A percentile compares a stretch with the other conserved stretches of the same genome.
These are phyloP conservation scores for Rhizomys pruinosus DNA, from an alignment of 2,113 vertebrate genomes.

Conservation along the genomic window DNA sequence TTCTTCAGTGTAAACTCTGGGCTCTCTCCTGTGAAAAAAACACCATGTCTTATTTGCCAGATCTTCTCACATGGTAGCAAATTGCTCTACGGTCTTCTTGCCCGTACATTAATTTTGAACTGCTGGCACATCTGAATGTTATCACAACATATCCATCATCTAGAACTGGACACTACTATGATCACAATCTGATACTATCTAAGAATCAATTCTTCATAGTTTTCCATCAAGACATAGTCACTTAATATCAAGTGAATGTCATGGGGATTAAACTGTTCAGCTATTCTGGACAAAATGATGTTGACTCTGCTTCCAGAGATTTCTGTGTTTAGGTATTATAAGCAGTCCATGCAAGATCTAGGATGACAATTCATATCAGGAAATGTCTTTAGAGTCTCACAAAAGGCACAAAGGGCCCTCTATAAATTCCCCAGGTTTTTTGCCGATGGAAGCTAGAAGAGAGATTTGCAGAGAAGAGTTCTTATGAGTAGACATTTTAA, in stretches of 20 bases:
- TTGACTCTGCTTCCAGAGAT: slow-evolving; percentile 94
- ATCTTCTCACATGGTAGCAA: slow-evolving; percentile 99
- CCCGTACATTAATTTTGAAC: slow-evolving; percentile 95
- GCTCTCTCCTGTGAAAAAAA: slow-evolving; percentile 94
- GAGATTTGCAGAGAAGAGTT: slow-evolving; percentile 92
- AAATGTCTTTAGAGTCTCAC: slow-evolving; percentile 94
- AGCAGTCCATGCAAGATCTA: slow-evolving; percentile 97
- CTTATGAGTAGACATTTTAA: slow-evolving; percentile 94
- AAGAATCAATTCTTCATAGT: slow-evolving; percentile 98
- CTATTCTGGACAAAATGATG: slow-evolving; percentile 97
- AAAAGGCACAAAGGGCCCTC: slow-evolving; percentile 97
- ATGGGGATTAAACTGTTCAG: slow-evolving; percentile 96
- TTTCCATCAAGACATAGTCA: slow-evolving; percentile 95
- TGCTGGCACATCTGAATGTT: slow-evolving; percentile 97
- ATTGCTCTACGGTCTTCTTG: slow-evolving; percentile 97
- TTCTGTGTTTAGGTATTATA: slow-evolving; percentile 96
- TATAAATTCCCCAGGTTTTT: slow-evolving; percentile 91
- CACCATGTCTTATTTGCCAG: slow-evolving; percentile 98
- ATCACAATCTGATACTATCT: slow-evolving; percentile 94
- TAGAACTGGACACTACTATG: slow-evolving; percentile 98
- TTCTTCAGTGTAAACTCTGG: slow-evolving; percentile 94
- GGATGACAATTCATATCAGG: slow-evolving; percentile 98
- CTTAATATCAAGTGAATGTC: slow-evolving; percentile 96
- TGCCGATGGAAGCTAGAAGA: slow-evolving; percentile 85
- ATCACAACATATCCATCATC: slow-evolving; percentile 98